Evolutionary conservation across 2,113 vertebrate species (phyloP).

Genomic region (Etheostoma cragini): DNA sequence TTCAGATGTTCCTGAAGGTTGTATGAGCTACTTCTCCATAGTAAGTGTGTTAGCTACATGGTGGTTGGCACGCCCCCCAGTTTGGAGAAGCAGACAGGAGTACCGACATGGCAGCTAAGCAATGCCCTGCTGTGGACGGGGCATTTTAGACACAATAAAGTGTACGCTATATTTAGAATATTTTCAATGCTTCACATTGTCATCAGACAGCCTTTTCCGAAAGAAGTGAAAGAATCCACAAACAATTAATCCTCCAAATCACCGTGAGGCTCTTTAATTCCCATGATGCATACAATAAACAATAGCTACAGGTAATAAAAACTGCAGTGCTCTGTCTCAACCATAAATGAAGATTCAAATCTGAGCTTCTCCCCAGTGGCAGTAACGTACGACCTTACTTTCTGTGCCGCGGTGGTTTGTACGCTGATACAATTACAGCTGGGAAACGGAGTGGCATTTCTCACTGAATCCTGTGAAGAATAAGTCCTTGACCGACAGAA

Average conservation of each 20-base stretch:
- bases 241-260: neutral
- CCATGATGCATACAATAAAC: neutral
- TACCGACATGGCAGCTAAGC: too few species aligned
- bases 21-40: too few species aligned
- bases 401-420: slow-evolving; percentile 4
- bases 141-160: too few species aligned
- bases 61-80: too few species aligned
- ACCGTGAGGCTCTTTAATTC: neutral
- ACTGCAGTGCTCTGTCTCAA: neutral
- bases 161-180: too few species aligned
- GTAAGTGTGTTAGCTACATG: too few species aligned
- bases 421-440: slow-evolving; percentile 32
- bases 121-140: too few species aligned
- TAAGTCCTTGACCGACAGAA: slow-evolving; percentile 43
- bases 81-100: too few species aligned
- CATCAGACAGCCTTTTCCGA: too few species aligned
- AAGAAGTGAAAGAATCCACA: neutral
- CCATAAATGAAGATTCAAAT: neutral
- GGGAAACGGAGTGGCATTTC: slow-evolving; percentile 6
- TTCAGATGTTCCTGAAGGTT: too few species aligned
- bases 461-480: slow-evolving; percentile 27
- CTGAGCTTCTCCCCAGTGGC: slow-evolving; percentile 22
- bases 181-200: too few species aligned
- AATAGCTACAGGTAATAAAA: slow-evolving; percentile 6
- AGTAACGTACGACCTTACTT: slow-evolving; percentile 16